A percentile compares a stretch with the other conserved stretches of the same genome.
Evolutionary conservation across 2,113 vertebrate species (phyloP).

Genomic region (Todiramphus chloris): DNA sequence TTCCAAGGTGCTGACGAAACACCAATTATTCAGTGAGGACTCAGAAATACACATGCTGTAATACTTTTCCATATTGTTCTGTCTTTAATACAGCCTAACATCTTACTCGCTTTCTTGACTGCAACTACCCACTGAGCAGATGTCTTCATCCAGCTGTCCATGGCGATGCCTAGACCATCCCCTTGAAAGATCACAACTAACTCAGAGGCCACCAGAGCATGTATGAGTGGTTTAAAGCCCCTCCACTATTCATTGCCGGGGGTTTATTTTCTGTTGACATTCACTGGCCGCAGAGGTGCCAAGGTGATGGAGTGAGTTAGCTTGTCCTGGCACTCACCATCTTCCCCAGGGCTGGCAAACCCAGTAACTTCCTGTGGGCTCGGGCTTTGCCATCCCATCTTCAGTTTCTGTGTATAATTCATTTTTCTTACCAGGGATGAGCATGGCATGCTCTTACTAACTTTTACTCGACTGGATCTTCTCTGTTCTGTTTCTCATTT

Average conservation of each 20-base stretch:
- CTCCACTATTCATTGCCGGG: not conserved
- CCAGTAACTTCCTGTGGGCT: not conserved
- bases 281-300: not conserved
- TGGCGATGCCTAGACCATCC: conserved; percentile 39
- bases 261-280: not conserved
- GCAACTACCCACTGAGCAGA: conserved; percentile 47
- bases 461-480: not conserved
- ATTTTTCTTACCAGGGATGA: not conserved
- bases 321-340: not conserved
- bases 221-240: conserved; percentile 1
- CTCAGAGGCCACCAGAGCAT: conserved; percentile 23
- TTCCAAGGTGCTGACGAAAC: not conserved
- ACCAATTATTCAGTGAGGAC: not conserved
- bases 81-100: conserved; percentile 61
- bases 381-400: not conserved
- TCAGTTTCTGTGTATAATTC: not conserved
- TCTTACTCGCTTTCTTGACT: conserved; percentile 59
- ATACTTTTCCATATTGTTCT: conserved; percentile 40
- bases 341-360: not conserved
- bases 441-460: not conserved
- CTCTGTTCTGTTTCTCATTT: not conserved
- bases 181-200: conserved; percentile 51
- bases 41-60: not conserved
- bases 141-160: conserved; percentile 44
- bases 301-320: not conserved